Evolutionary conservation across 37 sponge, comb jelly and placozoan species (phyloP), one percentile per base, ranked within the genome.

Genomic region (Lycopodina hypogea): DNA sequence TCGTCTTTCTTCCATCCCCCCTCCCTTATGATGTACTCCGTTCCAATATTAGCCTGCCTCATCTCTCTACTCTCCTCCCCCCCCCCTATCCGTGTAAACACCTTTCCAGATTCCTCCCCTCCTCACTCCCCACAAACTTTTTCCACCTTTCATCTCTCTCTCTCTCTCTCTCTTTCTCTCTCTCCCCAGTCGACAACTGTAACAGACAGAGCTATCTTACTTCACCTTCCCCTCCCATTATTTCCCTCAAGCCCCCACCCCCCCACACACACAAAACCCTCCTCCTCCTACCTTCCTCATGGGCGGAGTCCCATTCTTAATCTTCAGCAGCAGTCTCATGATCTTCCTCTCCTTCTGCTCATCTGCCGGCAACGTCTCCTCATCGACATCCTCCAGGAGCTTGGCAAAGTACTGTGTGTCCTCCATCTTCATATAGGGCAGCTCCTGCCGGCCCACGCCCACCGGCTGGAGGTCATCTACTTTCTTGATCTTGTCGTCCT

Each of bases 301-400:
- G 59, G 99, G 99, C 28, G 99, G 99, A 3, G 96, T 97, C 0
- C 99, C 96, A 71, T 98, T 98, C 92, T 98, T 98, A 36, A 98
- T 98, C 79, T 98, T 98, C 32, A 98, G 84, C 30, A 98, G 86
- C 24, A 98, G 81, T 24, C 83, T 88, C 99, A 95, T 98, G 69
- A 98, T 98, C 38, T 86, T 86, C 28, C 96, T 45, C 79, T 98
- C 99, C 85, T 95, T 95, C 82, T 92, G 98, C 67, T 98, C 99
- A 77, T 98, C 99, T 18, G 96, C 78, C 34, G 78, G 70, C 48
- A 98, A 88, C 26, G 81, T 82, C 24, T 81, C 77, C 81, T 98
- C 99, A 42, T 98, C 99, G 40, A 98, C 86, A 19, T 98, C 91
- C 30, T 90, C 93, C 72, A 89, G 74, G 39, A 96, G 87, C 81